Evolutionary conservation across 1,140 invertebrate species (phyloP).

Genomic region (Dinothrombium tinctorium): DNA sequence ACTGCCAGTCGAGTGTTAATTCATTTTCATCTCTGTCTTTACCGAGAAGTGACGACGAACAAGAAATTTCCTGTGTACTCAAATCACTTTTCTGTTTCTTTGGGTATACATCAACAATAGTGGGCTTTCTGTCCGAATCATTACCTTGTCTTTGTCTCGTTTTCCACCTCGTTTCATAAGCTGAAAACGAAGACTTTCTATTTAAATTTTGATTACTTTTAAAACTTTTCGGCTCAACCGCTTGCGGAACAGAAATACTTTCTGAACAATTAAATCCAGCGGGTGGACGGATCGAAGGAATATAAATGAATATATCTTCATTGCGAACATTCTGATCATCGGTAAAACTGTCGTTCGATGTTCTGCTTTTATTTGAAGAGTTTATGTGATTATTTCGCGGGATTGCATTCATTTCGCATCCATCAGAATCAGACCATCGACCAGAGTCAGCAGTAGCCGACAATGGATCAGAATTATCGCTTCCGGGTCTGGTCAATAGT

Average conservation of each 20-base stretch:
- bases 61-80: not conserved
- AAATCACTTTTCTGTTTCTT: not conserved
- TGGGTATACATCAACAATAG: constrained; percentile 1
- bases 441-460: constrained; percentile 2
- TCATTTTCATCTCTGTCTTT: constrained; percentile 3
- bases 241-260: not conserved
- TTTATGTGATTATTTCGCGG: not conserved
- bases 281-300: constrained; percentile 12
- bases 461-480: constrained; percentile 3
- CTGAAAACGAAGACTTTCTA: not conserved
- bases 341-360: not conserved
- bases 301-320: constrained; percentile 15
- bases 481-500: not conserved
- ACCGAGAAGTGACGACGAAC: not conserved
- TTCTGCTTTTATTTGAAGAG: not conserved
- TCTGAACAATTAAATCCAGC: constrained; percentile 8
- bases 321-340: constrained; percentile 7
- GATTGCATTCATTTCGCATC: not conserved
- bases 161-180: constrained; percentile 1
- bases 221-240: not conserved
- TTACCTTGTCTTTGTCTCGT: not conserved
- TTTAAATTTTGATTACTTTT: not conserved
- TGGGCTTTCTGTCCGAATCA: constrained; percentile 2
- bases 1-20: constrained; percentile 2
- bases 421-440: constrained; percentile 5